Base-by-base conservation (phyloP, 2,113 vertebrate genomes). In the Pygoscelis adeliae region DNA sequence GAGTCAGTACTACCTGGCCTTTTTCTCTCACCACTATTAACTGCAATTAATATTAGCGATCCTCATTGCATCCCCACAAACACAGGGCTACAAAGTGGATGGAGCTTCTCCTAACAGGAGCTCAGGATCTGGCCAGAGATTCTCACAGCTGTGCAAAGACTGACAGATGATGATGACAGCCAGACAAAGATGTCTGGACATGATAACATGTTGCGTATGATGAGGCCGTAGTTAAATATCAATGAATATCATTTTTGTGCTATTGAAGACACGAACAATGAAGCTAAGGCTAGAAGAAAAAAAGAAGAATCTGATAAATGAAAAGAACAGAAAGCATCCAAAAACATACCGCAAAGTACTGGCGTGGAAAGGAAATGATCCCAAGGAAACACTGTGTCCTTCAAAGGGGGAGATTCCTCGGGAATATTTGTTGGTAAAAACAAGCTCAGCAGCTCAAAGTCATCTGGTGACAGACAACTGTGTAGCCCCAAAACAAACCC, bases 171-270 rank as follows among this genome's bases (percentile, higher is more conserved):
- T 40, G 66, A 73, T 80, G 83, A 85, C 61, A 84, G 90, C 61
- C 93, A 95, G 94, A 74, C 94, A 97, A 95, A 97, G 93, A 96
- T 93, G 95, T 91, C 96, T 96, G 96, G 94, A 50, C 87, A 86
- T 83, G 93, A 97, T 91, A 97, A 96, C 82, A 97, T 8, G 91
- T 50, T 96, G 90, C 42, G 20, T 63, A 62, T 46, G 80, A 91
- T 52, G 91, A 96, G 67, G 95, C 74, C 7, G 2, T 59, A 59
- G 91, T 94, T 95, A 97, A 94, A 81, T 70, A 97, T 47, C 91
- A 86, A 66, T 96, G 91, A 94, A 85, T 77, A 91, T 61, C 52
- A 59, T 77, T 94, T 93, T 67, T 90, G 74, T 74, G 87, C 94
- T 96, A 91, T 89, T 88, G 82, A 96, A 91, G 73, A 34, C 65